A percentile compares a stretch with the other conserved stretches of the same genome.
Evolutionary conservation across 2,113 vertebrate species (phyloP).

Genomic region (Eolophus roseicapilla): DNA sequence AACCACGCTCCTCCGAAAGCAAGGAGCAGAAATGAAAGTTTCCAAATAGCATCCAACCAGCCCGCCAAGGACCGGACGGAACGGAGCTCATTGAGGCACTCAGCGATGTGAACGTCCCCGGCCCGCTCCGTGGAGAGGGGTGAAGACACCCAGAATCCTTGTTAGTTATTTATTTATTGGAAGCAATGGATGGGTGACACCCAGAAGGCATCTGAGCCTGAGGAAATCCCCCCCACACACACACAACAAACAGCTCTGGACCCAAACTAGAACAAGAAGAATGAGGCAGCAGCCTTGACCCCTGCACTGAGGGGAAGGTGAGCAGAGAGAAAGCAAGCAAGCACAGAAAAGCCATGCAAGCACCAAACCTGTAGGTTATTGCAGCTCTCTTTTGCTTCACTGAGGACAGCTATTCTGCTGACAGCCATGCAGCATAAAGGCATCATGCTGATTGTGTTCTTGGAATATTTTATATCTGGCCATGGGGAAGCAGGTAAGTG

Average conservation of each 20-base stretch:
- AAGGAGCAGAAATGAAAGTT: conserved; percentile 37
- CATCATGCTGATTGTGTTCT: conserved; percentile 68
- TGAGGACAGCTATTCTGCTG: conserved; percentile 46
- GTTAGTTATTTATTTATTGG: conserved; percentile 36
- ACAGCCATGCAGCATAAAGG: conserved; percentile 64
- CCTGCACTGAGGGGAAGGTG: conserved; percentile 45
- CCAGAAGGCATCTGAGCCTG: conserved; percentile 31
- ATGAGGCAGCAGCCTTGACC: conserved; percentile 33
- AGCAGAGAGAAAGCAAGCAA: conserved; percentile 38
- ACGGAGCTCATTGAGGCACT: not conserved
- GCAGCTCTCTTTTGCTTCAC: not conserved
- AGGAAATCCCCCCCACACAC: not conserved
- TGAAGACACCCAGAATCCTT: not conserved
- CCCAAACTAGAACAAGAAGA: not conserved
- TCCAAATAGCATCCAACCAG: not conserved
- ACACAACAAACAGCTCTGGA: not conserved
- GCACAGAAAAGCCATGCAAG: conserved; percentile 33
- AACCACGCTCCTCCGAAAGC: not conserved
- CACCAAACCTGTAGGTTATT: conserved; percentile 44
- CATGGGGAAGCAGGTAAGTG: conserved; percentile 69
- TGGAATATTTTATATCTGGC: conserved; percentile 63
- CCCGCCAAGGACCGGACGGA: not conserved
- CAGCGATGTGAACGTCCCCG: conserved; percentile 30
- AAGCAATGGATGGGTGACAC: conserved; percentile 43
- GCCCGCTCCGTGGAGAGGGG: not conserved